Percentiles rank a stretch among this genome's conserved stretches.
phyloP scores from a whole-genome alignment of 2,888 invertebrate species.

The Seira sanloemensis region DNA sequence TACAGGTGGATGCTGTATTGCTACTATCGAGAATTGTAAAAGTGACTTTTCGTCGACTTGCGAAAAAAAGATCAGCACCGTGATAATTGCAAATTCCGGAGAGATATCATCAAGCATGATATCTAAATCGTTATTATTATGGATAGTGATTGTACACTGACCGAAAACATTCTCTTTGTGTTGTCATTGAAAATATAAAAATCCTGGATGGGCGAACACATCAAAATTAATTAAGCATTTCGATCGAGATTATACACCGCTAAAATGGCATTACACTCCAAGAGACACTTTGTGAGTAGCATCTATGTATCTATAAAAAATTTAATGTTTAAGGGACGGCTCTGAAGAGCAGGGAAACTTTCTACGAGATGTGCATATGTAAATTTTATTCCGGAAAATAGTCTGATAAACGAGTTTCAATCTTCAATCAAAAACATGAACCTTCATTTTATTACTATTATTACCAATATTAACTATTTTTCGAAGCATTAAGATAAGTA shows the following conservation, averaged over 20 bases:
- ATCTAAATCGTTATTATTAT: not conserved
- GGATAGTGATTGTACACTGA: not conserved
- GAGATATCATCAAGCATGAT: not conserved
- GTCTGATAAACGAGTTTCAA: constrained; percentile 1
- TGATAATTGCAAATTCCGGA: not conserved
- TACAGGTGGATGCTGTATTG: not conserved
- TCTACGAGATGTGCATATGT: not conserved
- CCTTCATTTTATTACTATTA: not conserved
- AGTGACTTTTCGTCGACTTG: not conserved
- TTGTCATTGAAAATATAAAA: not conserved
- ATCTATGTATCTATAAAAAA: no score
- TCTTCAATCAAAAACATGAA: not conserved
- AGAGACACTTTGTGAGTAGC: no score
- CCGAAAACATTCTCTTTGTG: not conserved
- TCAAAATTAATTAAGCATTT: constrained; percentile 1
- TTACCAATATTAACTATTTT: not conserved
- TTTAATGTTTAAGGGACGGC: not conserved
- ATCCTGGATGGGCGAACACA: not conserved
- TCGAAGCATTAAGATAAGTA: not conserved
- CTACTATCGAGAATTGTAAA: not conserved
- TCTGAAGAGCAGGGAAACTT: not conserved
- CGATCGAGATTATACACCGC: not conserved
- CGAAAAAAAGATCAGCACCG: not conserved
- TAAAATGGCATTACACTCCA: not conserved
- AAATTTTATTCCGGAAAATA: constrained; percentile 4